Percentiles rank a stretch among this genome's conserved stretches.
Conservation (phyloP, 2,888 invertebrate genomes). For the Ceratothoa steindachneri region DNA sequence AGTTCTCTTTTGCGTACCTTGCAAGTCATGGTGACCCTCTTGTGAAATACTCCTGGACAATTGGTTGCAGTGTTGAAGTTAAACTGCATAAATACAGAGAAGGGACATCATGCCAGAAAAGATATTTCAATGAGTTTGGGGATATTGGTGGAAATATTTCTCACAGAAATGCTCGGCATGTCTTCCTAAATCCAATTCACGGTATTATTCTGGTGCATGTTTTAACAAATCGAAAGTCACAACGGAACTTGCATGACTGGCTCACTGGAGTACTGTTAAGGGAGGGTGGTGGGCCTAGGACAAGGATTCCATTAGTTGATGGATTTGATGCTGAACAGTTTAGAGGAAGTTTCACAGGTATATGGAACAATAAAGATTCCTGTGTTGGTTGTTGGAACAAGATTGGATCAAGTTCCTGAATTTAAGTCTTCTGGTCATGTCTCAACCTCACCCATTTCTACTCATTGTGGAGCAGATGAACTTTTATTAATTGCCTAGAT, state of each 20-base stretch:
- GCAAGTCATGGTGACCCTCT: constrained; percentile 83
- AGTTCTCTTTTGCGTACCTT: constrained; percentile 87
- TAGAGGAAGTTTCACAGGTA: constrained; percentile 70
- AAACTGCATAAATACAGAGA: constrained; percentile 83
- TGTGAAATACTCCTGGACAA: constrained; percentile 85
- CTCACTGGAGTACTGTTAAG: constrained; percentile 79
- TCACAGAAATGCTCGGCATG: constrained; percentile 85
- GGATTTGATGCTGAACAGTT: constrained; percentile 82
- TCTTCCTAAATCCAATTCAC: constrained; percentile 90
- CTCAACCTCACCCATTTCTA: constrained; percentile 58
- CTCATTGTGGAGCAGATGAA: constrained; percentile 90
- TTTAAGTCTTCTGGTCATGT: constrained; percentile 55
- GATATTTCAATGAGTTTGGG: constrained; percentile 92
- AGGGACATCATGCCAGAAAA: constrained; percentile 83
- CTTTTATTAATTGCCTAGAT: constrained; percentile 58
- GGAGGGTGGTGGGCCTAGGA: constrained; percentile 52
- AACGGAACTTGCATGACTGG: constrained; percentile 89
- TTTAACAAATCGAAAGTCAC: constrained; percentile 90
- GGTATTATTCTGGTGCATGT: constrained; percentile 93
- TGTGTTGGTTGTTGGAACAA: constrained; percentile 89
- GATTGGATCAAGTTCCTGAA: constrained; percentile 73
- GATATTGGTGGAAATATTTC: constrained; percentile 93
- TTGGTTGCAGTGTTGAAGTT: constrained; percentile 89
- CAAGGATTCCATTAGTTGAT: constrained; percentile 56
- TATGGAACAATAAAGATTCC: constrained; percentile 62